A percentile compares a stretch with the other conserved stretches of the same genome.
Evolutionary conservation across 2,797 vertebrate species (phyloP).

Genomic region (Clamator glandarius): DNA sequence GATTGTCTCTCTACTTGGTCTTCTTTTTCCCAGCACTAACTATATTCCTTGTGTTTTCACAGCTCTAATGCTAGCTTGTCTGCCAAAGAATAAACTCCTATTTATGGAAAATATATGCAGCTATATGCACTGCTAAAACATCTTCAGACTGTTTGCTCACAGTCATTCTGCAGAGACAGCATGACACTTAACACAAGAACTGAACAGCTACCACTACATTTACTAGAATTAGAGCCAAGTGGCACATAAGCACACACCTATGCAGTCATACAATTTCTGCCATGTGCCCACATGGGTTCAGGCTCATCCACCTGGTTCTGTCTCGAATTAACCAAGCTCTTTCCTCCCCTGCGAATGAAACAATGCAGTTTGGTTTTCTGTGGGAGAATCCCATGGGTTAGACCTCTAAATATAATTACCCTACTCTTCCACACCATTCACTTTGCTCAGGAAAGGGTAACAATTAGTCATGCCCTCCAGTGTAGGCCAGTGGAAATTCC

Average conservation of each 20-base stretch:
- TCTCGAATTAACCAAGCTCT: neutral
- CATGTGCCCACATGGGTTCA: neutral
- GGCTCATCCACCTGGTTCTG: neutral
- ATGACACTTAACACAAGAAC: neutral
- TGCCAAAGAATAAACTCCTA: constrained; percentile 70
- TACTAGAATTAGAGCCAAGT: neutral
- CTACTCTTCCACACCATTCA: neutral
- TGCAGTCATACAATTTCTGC: neutral
- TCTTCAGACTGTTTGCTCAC: constrained; percentile 70
- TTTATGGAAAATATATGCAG: constrained; percentile 70
- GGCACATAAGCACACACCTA: neutral
- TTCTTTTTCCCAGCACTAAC: constrained; percentile 46
- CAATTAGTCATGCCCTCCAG: neutral
- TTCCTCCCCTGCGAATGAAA: neutral
- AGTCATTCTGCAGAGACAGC: constrained; percentile 49
- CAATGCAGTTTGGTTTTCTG: neutral
- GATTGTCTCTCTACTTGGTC: constrained; percentile 61
- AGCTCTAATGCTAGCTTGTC: constrained; percentile 58
- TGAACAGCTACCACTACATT: constrained; percentile 15
- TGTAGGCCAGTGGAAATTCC: neutral
- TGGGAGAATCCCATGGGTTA: neutral
- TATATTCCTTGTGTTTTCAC: constrained; percentile 47
- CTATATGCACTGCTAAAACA: constrained; percentile 59
- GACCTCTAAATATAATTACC: neutral
- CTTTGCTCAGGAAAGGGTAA: neutral